phyloP scores from a whole-genome alignment of 2,113 vertebrate species.

The Prolemur simus region DNA sequence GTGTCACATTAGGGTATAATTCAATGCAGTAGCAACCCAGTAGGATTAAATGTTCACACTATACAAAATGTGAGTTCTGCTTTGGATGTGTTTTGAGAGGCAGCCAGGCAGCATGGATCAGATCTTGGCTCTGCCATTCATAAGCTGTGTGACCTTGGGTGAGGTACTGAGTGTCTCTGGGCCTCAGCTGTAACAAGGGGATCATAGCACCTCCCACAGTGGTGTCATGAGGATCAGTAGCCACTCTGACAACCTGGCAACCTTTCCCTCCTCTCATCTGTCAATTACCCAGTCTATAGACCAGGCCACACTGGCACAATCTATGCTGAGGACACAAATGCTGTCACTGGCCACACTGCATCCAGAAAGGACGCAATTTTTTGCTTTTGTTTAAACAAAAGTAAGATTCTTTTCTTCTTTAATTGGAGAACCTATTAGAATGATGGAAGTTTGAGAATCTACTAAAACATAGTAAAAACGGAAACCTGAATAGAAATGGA shows the following conservation, averaged over 20 bases:
- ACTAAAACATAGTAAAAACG: neutral
- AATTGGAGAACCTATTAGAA: neutral
- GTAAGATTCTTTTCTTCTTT: neutral
- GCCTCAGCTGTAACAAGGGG: neutral
- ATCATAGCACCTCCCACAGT: neutral
- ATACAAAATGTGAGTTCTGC: neutral
- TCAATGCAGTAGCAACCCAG: neutral
- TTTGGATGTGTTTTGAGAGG: neutral
- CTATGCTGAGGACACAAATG: neutral
- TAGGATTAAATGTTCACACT: neutral
- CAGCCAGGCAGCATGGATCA: rapidly evolving
- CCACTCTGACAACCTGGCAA: neutral
- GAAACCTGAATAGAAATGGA: neutral
- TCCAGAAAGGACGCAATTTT: neutral
- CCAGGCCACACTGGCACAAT: neutral
- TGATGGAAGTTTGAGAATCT: neutral
- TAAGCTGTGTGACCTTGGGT: neutral
- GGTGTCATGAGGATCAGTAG: neutral
- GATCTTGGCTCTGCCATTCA: neutral
- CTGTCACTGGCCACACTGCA: neutral
- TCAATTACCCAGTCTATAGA: neutral
- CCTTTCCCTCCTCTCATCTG: rapidly evolving
- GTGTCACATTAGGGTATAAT: neutral
- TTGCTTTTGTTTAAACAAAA: neutral
- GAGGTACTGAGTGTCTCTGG: neutral